Percentiles rank a stretch among this genome's conserved stretches.
These are phyloP conservation scores for Xenopus borealis DNA, from an alignment of 2,113 vertebrate species.

Conservation along the genomic window DNA sequence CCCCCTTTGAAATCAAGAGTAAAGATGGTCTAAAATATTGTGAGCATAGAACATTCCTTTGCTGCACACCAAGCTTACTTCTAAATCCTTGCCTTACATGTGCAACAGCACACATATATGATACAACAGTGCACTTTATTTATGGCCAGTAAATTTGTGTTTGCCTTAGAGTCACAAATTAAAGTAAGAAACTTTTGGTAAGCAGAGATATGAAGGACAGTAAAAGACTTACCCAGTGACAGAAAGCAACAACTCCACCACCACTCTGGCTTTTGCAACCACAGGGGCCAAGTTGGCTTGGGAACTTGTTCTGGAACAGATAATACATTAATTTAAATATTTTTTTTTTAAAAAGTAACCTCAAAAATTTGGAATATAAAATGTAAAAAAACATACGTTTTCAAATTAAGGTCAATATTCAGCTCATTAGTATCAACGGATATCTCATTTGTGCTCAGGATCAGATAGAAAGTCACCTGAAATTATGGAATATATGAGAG, in stretches of 20 bases:
- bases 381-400: conserved; percentile 75
- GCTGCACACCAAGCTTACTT: too few species aligned
- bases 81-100: too few species aligned
- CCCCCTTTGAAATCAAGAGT: too few species aligned
- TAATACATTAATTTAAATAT: conserved; percentile 25
- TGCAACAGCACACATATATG: too few species aligned
- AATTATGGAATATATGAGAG: conserved; percentile 31
- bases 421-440: conserved; percentile 80
- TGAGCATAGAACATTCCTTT: too few species aligned
- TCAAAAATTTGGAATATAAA: neutral
- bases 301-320: conserved; percentile 82
- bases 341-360: too few species aligned
- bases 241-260: conserved; percentile 85
- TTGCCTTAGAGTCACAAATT: too few species aligned
- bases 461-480: conserved; percentile 86
- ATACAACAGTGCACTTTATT: too few species aligned
- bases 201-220: too few species aligned
- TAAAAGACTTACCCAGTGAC: conserved; percentile 77
- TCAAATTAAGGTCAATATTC: conserved; percentile 78
- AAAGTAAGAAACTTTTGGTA: too few species aligned
- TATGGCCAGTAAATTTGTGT: too few species aligned
- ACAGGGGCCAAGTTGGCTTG: conserved; percentile 73
- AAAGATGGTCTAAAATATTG: too few species aligned
- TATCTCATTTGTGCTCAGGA: conserved; percentile 82
- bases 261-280: conserved; percentile 80